phyloP scores from a whole-genome alignment of 2,888 invertebrate genomes.

The Netelia virgata region DNA sequence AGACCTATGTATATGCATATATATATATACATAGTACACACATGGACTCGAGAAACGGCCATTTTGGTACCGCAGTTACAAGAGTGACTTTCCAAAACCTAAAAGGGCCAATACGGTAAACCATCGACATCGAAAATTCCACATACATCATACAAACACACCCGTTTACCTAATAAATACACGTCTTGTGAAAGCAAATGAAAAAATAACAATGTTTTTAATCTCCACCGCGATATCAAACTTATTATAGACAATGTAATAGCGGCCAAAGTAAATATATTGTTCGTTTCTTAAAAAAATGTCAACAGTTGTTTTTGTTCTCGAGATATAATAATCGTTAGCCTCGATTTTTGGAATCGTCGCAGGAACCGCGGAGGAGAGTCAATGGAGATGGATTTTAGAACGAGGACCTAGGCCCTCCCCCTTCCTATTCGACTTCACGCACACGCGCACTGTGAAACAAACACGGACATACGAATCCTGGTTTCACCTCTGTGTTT shows the following conservation, averaged over 20 bases:
- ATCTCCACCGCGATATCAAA: too few relatives aligned
- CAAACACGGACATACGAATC: not conserved
- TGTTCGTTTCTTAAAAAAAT: too few relatives aligned
- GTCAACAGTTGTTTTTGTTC: not conserved
- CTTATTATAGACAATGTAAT: too few relatives aligned
- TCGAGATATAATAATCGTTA: not conserved
- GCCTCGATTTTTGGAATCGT: not conserved
- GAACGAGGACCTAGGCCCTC: conserved; percentile 40
- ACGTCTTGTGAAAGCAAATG: too few relatives aligned
- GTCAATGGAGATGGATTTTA: conserved; percentile 35
- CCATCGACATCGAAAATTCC: conserved; percentile 17
- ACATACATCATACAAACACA: not conserved
- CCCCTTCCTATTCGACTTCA: conserved; percentile 9
- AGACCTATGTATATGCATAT: not conserved
- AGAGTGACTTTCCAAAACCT: conserved; percentile 55
- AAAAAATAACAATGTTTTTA: too few relatives aligned
- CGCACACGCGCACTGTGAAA: not conserved
- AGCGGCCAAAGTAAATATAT: too few relatives aligned
- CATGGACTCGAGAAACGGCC: conserved; percentile 48
- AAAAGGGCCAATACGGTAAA: not conserved
- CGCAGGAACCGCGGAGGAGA: not conserved
- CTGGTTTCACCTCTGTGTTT: conserved; percentile 48
- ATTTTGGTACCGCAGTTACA: conserved; percentile 63
- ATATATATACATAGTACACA: too few relatives aligned
- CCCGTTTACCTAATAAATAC: too few relatives aligned